Evolutionary conservation across 2,113 vertebrate species (phyloP), one percentile per base, ranked within the genome.

Genomic region (Channa argus): DNA sequence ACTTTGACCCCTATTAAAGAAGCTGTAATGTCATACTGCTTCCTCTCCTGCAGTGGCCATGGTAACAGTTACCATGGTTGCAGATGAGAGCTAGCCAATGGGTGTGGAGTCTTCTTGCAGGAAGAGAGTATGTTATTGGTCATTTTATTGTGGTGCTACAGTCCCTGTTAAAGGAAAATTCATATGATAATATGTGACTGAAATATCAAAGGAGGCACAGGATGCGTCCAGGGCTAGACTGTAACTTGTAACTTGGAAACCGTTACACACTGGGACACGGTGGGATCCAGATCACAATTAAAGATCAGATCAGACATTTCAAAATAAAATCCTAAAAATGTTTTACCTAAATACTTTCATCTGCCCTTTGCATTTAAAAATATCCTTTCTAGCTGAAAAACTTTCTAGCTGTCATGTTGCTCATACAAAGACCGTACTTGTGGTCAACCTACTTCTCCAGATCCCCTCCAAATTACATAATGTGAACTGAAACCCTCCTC

Each of bases 1-100:
- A 43, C 76, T 71, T 72, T 90, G 63, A 83, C 67, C 78, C 66
- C 63, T 6, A 69, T 75, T 83, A 78, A 77, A 58, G 63, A 80
- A 60, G 60, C 52, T 73, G 44, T 79, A 82, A 85, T 86, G 65
- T 69, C 74, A 83, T 12, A 60, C 39, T 51, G 56, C 53, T 68
- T 65, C 64, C 69, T 71, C 76, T 73, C 68, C 54, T 33, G n/a
- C 39, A 24, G 86, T 90, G 61, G 24, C 77, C 79, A 85, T 73
- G 63, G 82, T 43, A 84, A 90, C 82, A 0, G 72, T 86, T 83
- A 65, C 82, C 62, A 81, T 49, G 74, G 79, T 64, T 63, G 14
- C 49, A 13, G 63, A 65, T 9, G 4, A 39, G 49, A 45, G 54
- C 36, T 63, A 63, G 38, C 74, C 64, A 51, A 54, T 49, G 58